Evolutionary conservation across 1,140 invertebrate species (phyloP).

Genomic region (Lepidurus packardi): DNA sequence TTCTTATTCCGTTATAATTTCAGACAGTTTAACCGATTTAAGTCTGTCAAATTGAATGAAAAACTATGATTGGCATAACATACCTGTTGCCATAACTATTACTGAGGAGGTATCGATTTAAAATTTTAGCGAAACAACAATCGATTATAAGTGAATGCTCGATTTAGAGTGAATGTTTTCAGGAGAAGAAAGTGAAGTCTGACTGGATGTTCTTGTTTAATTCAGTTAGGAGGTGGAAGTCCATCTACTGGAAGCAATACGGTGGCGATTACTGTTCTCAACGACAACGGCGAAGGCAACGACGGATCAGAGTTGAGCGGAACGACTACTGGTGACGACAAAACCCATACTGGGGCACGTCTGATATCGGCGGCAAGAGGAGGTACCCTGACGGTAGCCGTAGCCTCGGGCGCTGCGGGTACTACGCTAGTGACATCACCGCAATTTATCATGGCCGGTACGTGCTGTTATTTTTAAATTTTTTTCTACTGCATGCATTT

Average conservation of each 20-base stretch:
- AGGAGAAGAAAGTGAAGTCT: no score
- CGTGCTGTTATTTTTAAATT: not conserved
- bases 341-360: not conserved
- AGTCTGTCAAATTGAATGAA: no score
- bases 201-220: no score
- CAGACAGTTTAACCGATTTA: no score
- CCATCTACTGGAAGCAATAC: not conserved
- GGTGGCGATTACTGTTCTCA: not conserved
- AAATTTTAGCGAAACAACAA: no score
- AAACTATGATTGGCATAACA: no score
- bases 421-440: not conserved
- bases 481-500: not conserved
- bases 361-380: not conserved
- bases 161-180: no score
- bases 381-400: not conserved
- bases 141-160: no score
- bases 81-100: no score
- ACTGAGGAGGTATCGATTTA: no score
- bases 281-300: not conserved
- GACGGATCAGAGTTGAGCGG: not conserved
- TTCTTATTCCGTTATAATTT: no score
- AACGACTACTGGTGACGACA: not conserved
- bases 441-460: slow-evolving; percentile 7
- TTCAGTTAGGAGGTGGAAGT: slow-evolving; percentile 5
- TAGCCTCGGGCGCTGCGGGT: slow-evolving; percentile 5